A percentile compares a stretch with the other conserved stretches of the same genome.
These are phyloP conservation scores for Caenorhabditis sinica DNA, from an alignment of 2,888 invertebrate genomes.

Conservation along the genomic window DNA sequence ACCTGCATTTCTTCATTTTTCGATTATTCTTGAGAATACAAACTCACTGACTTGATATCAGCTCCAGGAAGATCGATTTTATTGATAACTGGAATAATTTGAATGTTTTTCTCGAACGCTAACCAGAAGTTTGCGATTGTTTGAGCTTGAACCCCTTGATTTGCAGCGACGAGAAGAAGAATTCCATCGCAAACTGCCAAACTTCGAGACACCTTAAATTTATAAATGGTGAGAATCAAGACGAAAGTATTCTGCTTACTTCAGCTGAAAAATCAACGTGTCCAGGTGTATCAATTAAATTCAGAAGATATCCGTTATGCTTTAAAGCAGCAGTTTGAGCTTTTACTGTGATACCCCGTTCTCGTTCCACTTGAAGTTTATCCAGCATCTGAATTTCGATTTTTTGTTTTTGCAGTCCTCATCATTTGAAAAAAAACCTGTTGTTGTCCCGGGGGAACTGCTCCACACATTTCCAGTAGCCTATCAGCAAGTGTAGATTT, in stretches of 20 bases:
- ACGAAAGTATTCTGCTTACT: constrained; percentile 21
- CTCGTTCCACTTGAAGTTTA: constrained; percentile 89
- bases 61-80: constrained; percentile 97
- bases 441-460: constrained; percentile 70
- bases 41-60: constrained; percentile 87
- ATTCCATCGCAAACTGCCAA: constrained; percentile 96
- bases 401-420: neutral
- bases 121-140: constrained; percentile 97
- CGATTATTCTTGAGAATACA: neutral
- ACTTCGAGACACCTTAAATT: constrained; percentile 89
- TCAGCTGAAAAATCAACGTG: constrained; percentile 92
- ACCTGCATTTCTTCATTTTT: constrained; percentile 85
- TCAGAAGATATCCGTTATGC: constrained; percentile 86
- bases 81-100: constrained; percentile 94
- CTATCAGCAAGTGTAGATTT: constrained; percentile 98
- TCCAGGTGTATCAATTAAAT: constrained; percentile 96
- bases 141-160: constrained; percentile 87
- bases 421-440: constrained; percentile 37
- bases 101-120: constrained; percentile 90
- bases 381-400: constrained; percentile 63
- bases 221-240: neutral
- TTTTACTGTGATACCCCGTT: constrained; percentile 98
- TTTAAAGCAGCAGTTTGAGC: constrained; percentile 95
- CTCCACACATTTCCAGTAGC: constrained; percentile 92
- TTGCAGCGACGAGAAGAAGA: constrained; percentile 95